These are phyloP conservation scores for Aplochiton taeniatus DNA, from an alignment of 2,797 vertebrate species.

Conservation along the genomic window DNA sequence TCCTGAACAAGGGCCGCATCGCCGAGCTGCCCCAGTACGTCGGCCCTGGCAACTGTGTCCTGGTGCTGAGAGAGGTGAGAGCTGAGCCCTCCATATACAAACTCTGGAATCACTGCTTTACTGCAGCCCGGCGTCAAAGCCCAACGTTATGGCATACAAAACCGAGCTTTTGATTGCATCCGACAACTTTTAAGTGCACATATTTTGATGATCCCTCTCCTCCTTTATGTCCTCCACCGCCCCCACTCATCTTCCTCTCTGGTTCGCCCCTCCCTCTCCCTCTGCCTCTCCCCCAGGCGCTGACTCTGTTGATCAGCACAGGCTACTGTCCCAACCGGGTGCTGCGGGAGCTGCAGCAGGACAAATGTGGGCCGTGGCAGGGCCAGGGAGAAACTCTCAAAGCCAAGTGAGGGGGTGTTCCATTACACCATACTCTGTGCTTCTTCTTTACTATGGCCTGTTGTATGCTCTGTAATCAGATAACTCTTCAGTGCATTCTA, in stretches of 20 bases:
- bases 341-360: conserved; percentile 79
- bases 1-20: conserved; percentile 98
- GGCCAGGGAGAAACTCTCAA: conserved; percentile 81
- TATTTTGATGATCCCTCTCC: background rate
- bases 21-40: conserved; percentile 96
- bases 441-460: conserved; percentile 1
- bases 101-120: no score
- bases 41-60: conserved; percentile 94
- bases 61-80: conserved; percentile 95
- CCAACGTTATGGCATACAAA: no score
- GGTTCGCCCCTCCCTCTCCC: background rate
- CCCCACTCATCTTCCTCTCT: background rate
- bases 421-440: background rate
- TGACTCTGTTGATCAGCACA: conserved; percentile 81
- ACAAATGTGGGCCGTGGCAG: conserved; percentile 66
- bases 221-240: background rate
- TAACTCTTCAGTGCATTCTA: no score
- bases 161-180: no score
- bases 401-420: conserved; percentile 51
- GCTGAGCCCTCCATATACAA: no score
- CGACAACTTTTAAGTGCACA: no score
- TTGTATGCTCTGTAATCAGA: no score
- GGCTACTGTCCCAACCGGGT: conserved; percentile 84
- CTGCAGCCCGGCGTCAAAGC: no score
- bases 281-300: conserved; percentile 62